Base-by-base conservation (phyloP, 2,888 invertebrate species). In the Trissolcus brochymenae region DNA sequence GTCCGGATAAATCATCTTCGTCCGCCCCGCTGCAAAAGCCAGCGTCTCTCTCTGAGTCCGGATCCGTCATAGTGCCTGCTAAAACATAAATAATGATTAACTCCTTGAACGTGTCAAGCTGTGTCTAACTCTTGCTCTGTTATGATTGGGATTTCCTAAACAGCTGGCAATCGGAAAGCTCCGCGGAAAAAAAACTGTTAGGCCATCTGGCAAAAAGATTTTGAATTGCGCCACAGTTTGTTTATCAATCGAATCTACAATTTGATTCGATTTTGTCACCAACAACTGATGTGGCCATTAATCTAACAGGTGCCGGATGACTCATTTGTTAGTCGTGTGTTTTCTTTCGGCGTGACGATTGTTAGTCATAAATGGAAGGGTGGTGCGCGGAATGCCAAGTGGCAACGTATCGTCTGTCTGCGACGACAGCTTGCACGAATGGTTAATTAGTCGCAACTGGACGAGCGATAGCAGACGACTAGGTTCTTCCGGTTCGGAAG, bases 1-100 rank as follows among this genome's bases (percentile, higher is more conserved):
- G 86, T 4, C 90, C 90, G 16, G 86, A 87, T 82, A 87, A 84
- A 79, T 90, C 89, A 81, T 90, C 88, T 83, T 94, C 94, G 81
- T 94, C 94, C 0, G 92, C 94, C 2, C 93, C 94, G 0, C 94
- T 94, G 79, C 94, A 94, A 88, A 94, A 94, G 57, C 94, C 94
- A 4, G 94, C 94, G 85, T 94, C 94, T 64, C 91, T 90, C 73
- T 93, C 93, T 65, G 91, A 86, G 54, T 77, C 76, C 14, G 65
- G 76, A 55, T 87, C 87, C 29, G 90, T 87, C 90, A 90, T 90
- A 41, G 86, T 87, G 62, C 87, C 87, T 73, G 92, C 93, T 93
- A 91, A 13, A 93, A 90, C 70, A 71, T 11, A 55, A 76, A 76
- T 6, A 55, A 9, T 35, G 35, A 11, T 35, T 35, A 35, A 35